Conservation (phyloP, 1,140 invertebrate species). For the Phenacoccus solenopsis region DNA sequence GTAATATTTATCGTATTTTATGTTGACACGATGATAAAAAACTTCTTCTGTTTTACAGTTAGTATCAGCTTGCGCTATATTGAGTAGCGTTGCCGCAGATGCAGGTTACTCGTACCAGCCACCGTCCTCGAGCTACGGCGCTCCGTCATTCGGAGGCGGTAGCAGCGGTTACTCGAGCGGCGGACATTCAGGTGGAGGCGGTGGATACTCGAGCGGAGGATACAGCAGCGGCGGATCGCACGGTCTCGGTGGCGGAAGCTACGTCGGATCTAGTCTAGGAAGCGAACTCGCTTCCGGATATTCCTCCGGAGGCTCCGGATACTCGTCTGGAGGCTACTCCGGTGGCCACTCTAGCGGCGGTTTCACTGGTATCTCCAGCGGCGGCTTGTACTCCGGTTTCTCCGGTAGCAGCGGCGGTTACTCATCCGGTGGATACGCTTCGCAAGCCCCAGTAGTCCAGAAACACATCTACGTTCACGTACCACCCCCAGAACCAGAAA, state of each 20-base stretch:
- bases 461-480: slow-evolving; percentile 73
- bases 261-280: slow-evolving; percentile 27
- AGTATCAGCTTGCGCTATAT: slow-evolving; percentile 37
- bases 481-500: slow-evolving; percentile 56
- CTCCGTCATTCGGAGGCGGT: slow-evolving; percentile 29
- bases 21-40: neutral
- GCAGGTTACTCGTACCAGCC: slow-evolving; percentile 39
- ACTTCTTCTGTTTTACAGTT: slow-evolving; percentile 34
- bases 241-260: slow-evolving; percentile 32
- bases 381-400: slow-evolving; percentile 29
- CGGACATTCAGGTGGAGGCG: slow-evolving; percentile 31
- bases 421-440: slow-evolving; percentile 33
- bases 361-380: slow-evolving; percentile 30
- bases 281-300: slow-evolving; percentile 29
- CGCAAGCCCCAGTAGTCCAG: slow-evolving; percentile 42
- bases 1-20: too few relatives aligned
- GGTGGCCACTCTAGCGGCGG: slow-evolving; percentile 26
- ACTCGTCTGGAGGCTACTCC: slow-evolving; percentile 33
- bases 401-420: slow-evolving; percentile 31
- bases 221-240: slow-evolving; percentile 30
- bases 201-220: slow-evolving; percentile 28
- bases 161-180: slow-evolving; percentile 30
- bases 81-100: slow-evolving; percentile 38
- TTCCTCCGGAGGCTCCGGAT: slow-evolving; percentile 30
- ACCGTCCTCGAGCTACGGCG: slow-evolving; percentile 36